Conservation (phyloP, 2,113 vertebrate genomes). For the Austrofundulus limnaeus region DNA sequence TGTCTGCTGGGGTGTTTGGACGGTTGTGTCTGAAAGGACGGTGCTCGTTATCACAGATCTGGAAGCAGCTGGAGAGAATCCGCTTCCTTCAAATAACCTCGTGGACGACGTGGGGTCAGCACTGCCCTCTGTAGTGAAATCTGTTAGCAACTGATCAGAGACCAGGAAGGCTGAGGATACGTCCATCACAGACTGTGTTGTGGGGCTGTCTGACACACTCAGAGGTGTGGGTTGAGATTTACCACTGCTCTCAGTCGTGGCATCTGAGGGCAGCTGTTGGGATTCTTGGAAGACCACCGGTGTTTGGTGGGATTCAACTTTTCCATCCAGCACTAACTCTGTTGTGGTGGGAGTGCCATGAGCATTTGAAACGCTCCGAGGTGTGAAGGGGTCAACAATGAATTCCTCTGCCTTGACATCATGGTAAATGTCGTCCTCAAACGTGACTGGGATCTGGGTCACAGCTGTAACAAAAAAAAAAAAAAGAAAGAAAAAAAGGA, state of each 20-base stretch:
- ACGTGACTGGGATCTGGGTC: conserved; percentile 16
- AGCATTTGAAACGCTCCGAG: background rate
- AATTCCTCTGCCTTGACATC: conserved; percentile 44
- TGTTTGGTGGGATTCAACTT: conserved; percentile 9
- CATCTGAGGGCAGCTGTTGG: background rate
- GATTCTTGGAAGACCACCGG: background rate
- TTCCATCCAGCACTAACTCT: background rate
- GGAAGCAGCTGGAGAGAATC: background rate
- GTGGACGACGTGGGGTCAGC: background rate
- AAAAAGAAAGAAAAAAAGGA: conserved; percentile 52
- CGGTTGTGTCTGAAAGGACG: background rate
- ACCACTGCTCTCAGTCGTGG: conserved; percentile 19
- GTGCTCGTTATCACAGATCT: no score
- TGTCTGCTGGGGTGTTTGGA: background rate
- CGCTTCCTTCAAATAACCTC: background rate
- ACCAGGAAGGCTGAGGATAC: no score
- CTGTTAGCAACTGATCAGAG: background rate
- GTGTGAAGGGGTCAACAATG: conserved; percentile 13
- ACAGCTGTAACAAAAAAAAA: conserved; percentile 42
- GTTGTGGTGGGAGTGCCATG: background rate
- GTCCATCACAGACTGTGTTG: background rate
- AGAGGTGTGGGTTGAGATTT: background rate
- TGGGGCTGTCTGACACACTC: background rate
- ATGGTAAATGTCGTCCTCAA: conserved; percentile 28
- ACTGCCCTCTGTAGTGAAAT: conserved; percentile 19